These are phyloP conservation scores for Channa argus DNA, from an alignment of 2,113 vertebrate species.

Conservation along the genomic window DNA sequence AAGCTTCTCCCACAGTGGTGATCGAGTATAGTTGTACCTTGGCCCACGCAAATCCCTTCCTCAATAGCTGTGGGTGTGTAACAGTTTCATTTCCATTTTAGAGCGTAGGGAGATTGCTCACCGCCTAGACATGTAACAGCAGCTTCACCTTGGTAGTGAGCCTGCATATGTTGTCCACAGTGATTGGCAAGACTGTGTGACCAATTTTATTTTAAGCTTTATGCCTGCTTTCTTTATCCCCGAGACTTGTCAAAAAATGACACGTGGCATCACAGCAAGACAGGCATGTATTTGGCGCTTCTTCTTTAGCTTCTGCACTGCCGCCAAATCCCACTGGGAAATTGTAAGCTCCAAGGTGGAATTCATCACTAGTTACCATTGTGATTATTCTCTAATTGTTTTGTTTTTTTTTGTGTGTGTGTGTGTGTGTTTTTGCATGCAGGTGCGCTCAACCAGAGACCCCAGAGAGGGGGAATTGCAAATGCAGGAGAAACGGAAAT, in stretches of 20 bases:
- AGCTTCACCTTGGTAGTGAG: slow-evolving; percentile 69
- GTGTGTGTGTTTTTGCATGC: slow-evolving; percentile 48
- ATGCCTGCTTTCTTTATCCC: slow-evolving; percentile 57
- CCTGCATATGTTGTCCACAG: slow-evolving; percentile 67
- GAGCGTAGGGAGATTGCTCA: slow-evolving; percentile 54
- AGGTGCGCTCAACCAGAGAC: slow-evolving; percentile 50
- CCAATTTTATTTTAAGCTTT: slow-evolving; percentile 78
- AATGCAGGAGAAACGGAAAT: slow-evolving; percentile 25
- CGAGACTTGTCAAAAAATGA: slow-evolving; percentile 65
- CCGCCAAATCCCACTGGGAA: slow-evolving; percentile 43
- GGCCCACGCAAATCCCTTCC: slow-evolving; percentile 73
- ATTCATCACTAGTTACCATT: slow-evolving; percentile 50
- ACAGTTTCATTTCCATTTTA: slow-evolving; percentile 72
- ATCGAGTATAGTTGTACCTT: slow-evolving; percentile 71
- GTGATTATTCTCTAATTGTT: slow-evolving; percentile 56
- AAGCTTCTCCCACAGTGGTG: slow-evolving; percentile 70
- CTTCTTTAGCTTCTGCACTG: background rate
- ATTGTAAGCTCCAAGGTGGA: slow-evolving; percentile 43
- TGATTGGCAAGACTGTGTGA: slow-evolving; percentile 69
- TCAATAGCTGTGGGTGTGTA: slow-evolving; percentile 69
- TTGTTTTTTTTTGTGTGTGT: slow-evolving; percentile 1
- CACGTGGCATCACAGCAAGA: slow-evolving; percentile 46
- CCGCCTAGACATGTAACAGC: slow-evolving; percentile 42
- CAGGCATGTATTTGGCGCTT: slow-evolving; percentile 16
- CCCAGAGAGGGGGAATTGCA: slow-evolving; percentile 17